Percentiles rank a stretch among this genome's conserved stretches.
Evolutionary conservation across 2,888 invertebrate species (phyloP).

Genomic region (Toxonevra muliebris): DNA sequence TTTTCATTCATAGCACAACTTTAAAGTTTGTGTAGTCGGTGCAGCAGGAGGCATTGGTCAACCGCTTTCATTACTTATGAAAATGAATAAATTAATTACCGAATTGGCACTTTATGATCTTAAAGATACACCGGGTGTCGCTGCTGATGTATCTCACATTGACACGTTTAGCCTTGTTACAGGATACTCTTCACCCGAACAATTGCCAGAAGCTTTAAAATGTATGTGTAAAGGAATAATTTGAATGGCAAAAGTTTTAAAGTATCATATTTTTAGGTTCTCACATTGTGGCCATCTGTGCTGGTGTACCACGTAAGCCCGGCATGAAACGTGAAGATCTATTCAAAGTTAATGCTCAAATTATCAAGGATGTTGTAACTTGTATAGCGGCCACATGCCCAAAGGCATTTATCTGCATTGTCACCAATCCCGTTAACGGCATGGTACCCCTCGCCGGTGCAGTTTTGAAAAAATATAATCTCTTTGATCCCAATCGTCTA

Average conservation of each 20-base stretch:
- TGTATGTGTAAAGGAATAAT: constrained; percentile 17
- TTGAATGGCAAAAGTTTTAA: not conserved
- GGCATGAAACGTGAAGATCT: constrained; percentile 93
- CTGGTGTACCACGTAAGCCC: constrained; percentile 95
- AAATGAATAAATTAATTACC: constrained; percentile 83
- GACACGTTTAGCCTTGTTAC: constrained; percentile 69
- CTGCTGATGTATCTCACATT: constrained; percentile 94
- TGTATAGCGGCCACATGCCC: constrained; percentile 83
- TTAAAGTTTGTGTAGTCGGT: constrained; percentile 75
- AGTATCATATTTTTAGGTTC: constrained; percentile 49
- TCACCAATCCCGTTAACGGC: constrained; percentile 97
- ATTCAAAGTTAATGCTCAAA: constrained; percentile 93
- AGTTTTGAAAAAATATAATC: constrained; percentile 77
- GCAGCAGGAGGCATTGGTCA: constrained; percentile 97
- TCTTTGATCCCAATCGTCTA: constrained; percentile 86
- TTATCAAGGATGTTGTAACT: constrained; percentile 83
- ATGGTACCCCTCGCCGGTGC: constrained; percentile 96
- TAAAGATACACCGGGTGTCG: constrained; percentile 90
- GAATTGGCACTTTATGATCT: constrained; percentile 90
- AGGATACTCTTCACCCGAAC: not conserved
- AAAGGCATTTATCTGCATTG: constrained; percentile 89
- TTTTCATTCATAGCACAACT: not conserved
- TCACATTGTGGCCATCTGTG: constrained; percentile 91
- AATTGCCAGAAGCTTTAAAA: constrained; percentile 11
- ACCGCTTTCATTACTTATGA: constrained; percentile 88